Evolutionary conservation across 2,888 invertebrate genomes (phyloP).

Genomic region (Chesias legatella): DNA sequence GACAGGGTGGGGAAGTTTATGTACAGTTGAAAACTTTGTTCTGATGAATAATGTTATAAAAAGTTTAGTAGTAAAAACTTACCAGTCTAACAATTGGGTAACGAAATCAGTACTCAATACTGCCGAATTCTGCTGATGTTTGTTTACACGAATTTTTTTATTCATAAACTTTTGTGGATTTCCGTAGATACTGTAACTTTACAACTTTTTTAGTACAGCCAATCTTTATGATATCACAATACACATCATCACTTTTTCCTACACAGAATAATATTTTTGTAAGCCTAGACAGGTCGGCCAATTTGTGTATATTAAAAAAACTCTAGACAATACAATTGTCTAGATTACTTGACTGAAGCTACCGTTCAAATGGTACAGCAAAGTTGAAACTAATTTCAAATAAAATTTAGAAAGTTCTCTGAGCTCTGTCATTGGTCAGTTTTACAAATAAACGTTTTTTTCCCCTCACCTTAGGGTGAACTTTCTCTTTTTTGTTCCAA

Average conservation of each 20-base stretch:
- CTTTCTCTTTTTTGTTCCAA: conserved; percentile 79
- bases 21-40: conserved; percentile 24
- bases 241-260: conserved; percentile 16
- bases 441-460: conserved; percentile 48
- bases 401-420: conserved; percentile 71
- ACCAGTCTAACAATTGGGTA: conserved; percentile 31
- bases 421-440: conserved; percentile 57
- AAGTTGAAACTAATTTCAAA: conserved; percentile 45
- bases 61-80: conserved; percentile 33
- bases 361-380: conserved; percentile 60
- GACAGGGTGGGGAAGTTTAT: conserved; percentile 26
- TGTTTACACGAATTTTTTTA: conserved; percentile 20
- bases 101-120: conserved; percentile 26
- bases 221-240: conserved; percentile 12
- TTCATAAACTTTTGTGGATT: conserved; percentile 19
- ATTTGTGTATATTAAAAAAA: no score
- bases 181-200: conserved; percentile 13
- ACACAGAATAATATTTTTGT: neutral
- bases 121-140: conserved; percentile 23
- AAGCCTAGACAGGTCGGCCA: no score
- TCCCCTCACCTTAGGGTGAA: conserved; percentile 53
- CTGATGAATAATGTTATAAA: conserved; percentile 24
- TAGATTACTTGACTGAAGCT: conserved; percentile 41
- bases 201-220: conserved; percentile 16
- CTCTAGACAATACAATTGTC: neutral